Evolutionary conservation across 1,140 invertebrate species (phyloP), one percentile per base, ranked within the genome.

Genomic region (Gonioctena quinquepunctata): DNA sequence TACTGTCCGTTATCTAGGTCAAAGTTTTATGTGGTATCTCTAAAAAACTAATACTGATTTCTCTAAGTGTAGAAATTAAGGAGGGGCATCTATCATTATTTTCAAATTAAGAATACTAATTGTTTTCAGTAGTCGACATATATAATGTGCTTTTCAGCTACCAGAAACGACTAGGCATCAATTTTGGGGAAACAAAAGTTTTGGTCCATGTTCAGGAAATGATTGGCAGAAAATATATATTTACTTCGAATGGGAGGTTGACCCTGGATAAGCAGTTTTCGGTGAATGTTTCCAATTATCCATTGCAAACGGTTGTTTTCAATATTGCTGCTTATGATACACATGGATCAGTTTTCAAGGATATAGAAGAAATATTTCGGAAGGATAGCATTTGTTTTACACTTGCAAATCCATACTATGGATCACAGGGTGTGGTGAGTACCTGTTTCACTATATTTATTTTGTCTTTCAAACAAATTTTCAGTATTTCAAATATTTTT

Each of bases 361-460:
- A 87, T 16, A 82, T 94, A 11, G 83, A 88, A n/a, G 89, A 95
- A 28, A 84, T 95, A 0, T 97, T 94, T 76, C 87, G 89, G 1
- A 78, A 83, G 2, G 89, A 89, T 0, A 88, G 87, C 52, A 75
- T 80, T 1, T 90, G 93, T 62, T 97, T 96, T 79, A 90, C 95
- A 83, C 81, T 96, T 5, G 90, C 90, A 0, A 87, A 89, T 72
- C 91, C 90, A 1, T 90, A 94, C 83, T 96, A 95, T 83, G 95
- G 94, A 11, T 88, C 88, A 57, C 86, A 89, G 76, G 94, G 91
- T 52, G 88, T 90, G 76, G 93, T 95, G 74, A 71, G 72, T 72
- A 42, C n/a, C 8, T 42, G 28, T 33, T 33, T 6, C 28, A 33
- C 0, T 33, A 33, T 33, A 2, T 4, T 33, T 33, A 33, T 33